These are phyloP conservation scores for Micronycteris hirsuta DNA, from an alignment of 2,113 vertebrate species.

Conservation along the genomic window DNA sequence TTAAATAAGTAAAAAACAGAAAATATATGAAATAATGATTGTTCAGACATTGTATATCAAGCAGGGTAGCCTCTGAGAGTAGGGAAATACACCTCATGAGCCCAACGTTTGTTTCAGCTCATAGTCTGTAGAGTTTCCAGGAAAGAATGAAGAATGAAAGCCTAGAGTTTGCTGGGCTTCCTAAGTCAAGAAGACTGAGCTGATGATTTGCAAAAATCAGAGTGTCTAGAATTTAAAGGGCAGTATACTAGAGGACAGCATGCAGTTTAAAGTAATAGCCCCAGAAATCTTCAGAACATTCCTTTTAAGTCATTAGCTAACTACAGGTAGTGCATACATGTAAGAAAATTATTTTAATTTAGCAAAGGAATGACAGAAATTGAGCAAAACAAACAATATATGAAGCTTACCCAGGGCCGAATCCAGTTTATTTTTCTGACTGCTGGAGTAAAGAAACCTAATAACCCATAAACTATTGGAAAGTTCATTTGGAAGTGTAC, in stretches of 20 bases:
- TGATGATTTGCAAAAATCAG: background rate
- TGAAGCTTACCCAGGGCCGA: background rate
- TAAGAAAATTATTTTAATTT: background rate
- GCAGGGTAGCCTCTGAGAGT: background rate
- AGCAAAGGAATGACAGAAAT: background rate
- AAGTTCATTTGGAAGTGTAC: background rate
- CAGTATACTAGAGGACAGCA: background rate
- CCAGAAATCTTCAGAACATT: background rate
- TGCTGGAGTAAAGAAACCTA: background rate
- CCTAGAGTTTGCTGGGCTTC: background rate
- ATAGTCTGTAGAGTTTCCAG: background rate
- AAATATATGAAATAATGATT: background rate
- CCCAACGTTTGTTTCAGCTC: background rate
- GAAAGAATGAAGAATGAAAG: background rate
- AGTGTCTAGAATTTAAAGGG: background rate
- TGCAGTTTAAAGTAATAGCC: background rate
- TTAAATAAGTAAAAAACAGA: background rate
- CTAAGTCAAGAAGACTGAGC: background rate
- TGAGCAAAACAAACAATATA: background rate
- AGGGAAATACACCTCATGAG: background rate
- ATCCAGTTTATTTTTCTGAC: background rate
- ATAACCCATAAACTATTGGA: background rate
- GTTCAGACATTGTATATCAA: background rate
- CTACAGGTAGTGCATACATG: background rate
- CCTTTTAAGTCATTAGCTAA: background rate